Evolutionary conservation across 2,113 vertebrate species (phyloP), one percentile per base, ranked within the genome.

Genomic region (Periophthalmodon schlosseri): DNA sequence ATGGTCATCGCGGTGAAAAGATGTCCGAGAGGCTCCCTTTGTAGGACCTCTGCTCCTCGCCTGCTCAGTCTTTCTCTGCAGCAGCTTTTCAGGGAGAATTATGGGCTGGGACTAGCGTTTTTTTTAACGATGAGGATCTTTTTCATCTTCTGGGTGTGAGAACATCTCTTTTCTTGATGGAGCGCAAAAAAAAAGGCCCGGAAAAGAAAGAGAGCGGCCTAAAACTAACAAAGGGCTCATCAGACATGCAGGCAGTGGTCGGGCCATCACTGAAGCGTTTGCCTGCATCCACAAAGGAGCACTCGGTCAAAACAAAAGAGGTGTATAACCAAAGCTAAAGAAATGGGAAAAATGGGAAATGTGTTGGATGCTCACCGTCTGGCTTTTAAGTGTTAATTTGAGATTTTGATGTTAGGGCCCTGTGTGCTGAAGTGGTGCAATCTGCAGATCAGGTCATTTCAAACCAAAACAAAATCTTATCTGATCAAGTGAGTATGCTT

Each of bases 1-100:
- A 94, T 88, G 91, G 91, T 76, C 84, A 69, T 82, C 80, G 36
- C 74, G 77, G 77, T 78, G 89, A 89, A 93, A 92, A 83, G 89
- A 88, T 72, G 86, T 70, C 72, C 81, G 84, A 84, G 77, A 72
- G 76, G 77, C 78, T 82, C 78, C 78, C 73, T 85, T 81, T 85
- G 85, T 81, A 70, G 73, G 16, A 73, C 69, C 80, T 70, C 84
- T 78, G 57, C 76, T 84, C 74, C 73, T 76, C 71, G 78, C 65
- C 73, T n/a, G 57, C 83, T 44, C 52, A 10, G 63, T 73, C 82
- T 82, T 76, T 83, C 73, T 82, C 69, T 76, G 14, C 52, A 5
- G 64, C 74, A 56, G 73, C 82, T 86, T 87, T 88, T 85, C 77
- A 87, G 58, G 58, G 77, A 87, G 87, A 91, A 85, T 89, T 88